phyloP scores from a whole-genome alignment of 2,888 invertebrate species.

The Blastobasis lacticolella region DNA sequence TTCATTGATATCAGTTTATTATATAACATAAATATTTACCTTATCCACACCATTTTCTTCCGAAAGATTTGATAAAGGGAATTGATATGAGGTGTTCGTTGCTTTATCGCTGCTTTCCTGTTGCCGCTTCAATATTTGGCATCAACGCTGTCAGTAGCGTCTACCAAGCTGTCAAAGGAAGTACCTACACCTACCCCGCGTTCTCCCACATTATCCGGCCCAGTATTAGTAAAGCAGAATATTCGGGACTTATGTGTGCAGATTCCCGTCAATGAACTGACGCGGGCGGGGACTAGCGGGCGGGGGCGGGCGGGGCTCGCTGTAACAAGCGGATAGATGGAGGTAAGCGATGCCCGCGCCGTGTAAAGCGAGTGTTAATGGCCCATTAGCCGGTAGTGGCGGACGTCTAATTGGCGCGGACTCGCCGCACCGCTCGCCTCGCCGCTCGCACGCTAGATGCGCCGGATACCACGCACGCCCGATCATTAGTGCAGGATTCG shows the following conservation, averaged over 20 bases:
- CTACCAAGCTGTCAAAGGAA: too few species aligned
- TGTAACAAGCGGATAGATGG: slow-evolving; percentile 29
- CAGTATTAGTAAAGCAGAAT: slow-evolving; percentile 17
- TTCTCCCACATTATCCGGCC: too few species aligned
- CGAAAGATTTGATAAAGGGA: too few species aligned
- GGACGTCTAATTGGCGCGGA: slow-evolving; percentile 52
- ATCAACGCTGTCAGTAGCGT: too few species aligned
- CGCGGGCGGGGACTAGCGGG: slow-evolving; percentile 19
- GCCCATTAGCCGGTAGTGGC: slow-evolving; percentile 55
- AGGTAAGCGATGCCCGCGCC: slow-evolving; percentile 42
- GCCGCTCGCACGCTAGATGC: slow-evolving; percentile 30
- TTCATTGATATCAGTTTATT: too few species aligned
- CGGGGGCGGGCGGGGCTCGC: slow-evolving; percentile 17
- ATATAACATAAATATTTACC: too few species aligned
- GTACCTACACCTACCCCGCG: too few species aligned
- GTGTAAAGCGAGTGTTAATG: slow-evolving; percentile 64
- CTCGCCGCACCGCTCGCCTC: slow-evolving; percentile 28
- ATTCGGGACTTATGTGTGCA: slow-evolving; percentile 32
- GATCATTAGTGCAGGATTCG: slow-evolving; percentile 29
- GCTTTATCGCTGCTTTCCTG: too few species aligned
- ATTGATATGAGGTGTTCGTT: too few species aligned
- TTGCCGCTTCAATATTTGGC: too few species aligned
- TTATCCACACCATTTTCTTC: too few species aligned
- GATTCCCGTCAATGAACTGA: slow-evolving; percentile 25
- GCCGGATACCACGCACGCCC: slow-evolving; percentile 50